Conservation (phyloP, 2,113 vertebrate species). For the Camelus dromedarius region DNA sequence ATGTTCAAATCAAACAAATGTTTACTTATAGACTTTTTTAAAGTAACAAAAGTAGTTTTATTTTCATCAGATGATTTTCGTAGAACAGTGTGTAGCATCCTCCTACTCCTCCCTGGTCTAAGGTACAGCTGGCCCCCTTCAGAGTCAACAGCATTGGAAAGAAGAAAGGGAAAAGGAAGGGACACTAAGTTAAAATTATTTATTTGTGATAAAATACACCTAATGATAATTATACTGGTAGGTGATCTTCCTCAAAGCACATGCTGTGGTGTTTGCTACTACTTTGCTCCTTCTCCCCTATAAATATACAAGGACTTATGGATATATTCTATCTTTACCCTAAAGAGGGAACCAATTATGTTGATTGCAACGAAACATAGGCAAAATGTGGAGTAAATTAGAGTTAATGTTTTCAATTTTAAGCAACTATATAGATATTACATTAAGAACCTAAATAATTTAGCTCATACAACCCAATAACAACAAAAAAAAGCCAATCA, state of each 20-base stretch:
- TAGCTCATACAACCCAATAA: too few relatives aligned
- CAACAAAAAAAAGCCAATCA: too few relatives aligned
- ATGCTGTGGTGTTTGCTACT: neutral
- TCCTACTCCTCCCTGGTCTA: neutral
- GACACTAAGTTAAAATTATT: neutral
- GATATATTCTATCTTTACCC: neutral
- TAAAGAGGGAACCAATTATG: constrained; percentile 9
- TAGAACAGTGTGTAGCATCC: neutral
- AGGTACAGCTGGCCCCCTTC: neutral
- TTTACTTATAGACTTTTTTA: neutral
- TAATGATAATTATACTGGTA: neutral
- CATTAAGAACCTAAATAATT: constrained; percentile 51
- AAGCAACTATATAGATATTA: neutral
- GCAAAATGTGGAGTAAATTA: neutral
- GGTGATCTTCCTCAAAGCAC: neutral
- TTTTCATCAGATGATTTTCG: neutral
- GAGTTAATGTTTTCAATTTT: constrained; percentile 34
- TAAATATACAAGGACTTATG: neutral
- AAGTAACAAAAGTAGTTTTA: neutral
- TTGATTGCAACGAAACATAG: neutral
- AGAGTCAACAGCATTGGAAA: neutral
- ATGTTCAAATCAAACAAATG: constrained; percentile 1
- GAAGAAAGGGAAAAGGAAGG: neutral
- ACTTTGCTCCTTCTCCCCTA: neutral
- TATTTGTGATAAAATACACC: neutral